A percentile compares a stretch with the other conserved stretches of the same genome.
These are phyloP conservation scores for Gulo gulo DNA, from an alignment of 2,113 vertebrate genomes.

Conservation along the genomic window DNA sequence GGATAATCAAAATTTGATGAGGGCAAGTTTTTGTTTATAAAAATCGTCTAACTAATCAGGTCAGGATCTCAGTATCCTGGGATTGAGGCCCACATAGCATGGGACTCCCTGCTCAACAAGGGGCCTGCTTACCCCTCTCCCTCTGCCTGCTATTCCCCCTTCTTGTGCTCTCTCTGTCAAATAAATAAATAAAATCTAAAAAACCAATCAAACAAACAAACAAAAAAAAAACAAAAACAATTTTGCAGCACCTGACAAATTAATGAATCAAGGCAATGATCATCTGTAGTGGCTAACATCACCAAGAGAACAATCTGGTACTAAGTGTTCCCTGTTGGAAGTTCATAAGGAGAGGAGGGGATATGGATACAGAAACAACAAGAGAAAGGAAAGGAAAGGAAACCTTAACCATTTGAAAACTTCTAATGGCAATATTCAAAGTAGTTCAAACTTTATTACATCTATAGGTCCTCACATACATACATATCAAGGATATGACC, in stretches of 20 bases:
- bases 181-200: too few relatives aligned
- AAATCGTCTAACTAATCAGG: background rate
- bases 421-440: background rate
- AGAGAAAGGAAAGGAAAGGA: background rate
- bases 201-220: too few relatives aligned
- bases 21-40: background rate
- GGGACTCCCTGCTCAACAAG: too few relatives aligned
- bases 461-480: background rate
- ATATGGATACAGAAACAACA: background rate
- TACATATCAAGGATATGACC: background rate
- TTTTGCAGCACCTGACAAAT: background rate
- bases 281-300: background rate
- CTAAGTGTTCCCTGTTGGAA: background rate
- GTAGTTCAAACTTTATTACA: background rate
- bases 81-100: too few relatives aligned
- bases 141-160: too few relatives aligned
- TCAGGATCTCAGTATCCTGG: too few relatives aligned
- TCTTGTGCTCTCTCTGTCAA: too few relatives aligned
- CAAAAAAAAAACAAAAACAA: background rate
- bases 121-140: too few relatives aligned
- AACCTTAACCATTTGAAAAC: background rate
- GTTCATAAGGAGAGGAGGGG: background rate
- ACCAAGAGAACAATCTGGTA: background rate
- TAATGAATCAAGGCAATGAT: background rate
- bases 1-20: slow-evolving; percentile 19